phyloP scores from a whole-genome alignment of 1,140 invertebrate species.

The Trinorchestia longiramus region DNA sequence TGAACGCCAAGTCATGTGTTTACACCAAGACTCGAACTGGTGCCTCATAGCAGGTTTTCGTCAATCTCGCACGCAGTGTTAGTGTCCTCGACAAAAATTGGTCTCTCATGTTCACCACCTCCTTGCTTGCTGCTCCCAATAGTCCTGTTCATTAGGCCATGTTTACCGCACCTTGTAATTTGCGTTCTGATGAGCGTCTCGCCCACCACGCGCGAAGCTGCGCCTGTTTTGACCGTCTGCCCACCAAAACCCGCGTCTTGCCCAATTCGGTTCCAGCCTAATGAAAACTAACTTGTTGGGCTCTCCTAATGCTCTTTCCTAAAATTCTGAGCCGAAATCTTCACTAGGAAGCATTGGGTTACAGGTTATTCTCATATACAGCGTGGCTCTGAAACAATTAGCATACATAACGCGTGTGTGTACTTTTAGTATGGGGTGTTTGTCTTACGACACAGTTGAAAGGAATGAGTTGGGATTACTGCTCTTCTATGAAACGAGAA shows the following conservation, averaged over 20 bases:
- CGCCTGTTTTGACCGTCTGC: slow-evolving; percentile 7
- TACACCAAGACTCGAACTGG: not conserved
- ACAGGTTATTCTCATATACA: too few species aligned
- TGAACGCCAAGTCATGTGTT: not conserved
- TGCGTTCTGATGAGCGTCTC: slow-evolving; percentile 23
- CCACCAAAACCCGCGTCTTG: not conserved
- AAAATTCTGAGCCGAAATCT: not conserved
- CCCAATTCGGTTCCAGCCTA: not conserved
- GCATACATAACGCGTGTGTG: too few species aligned
- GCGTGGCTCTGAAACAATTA: too few species aligned
- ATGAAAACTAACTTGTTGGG: not conserved
- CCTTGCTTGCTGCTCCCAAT: not conserved
- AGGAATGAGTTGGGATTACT: too few species aligned
- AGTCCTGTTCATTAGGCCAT: slow-evolving; percentile 22
- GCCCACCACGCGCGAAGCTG: not conserved
- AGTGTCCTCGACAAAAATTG: not conserved
- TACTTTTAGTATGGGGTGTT: too few species aligned
- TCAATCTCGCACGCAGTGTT: not conserved
- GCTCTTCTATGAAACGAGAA: too few species aligned
- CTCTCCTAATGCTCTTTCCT: not conserved
- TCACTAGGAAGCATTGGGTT: not conserved
- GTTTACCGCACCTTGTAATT: slow-evolving; percentile 33
- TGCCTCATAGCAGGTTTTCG: not conserved
- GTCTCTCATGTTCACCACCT: not conserved
- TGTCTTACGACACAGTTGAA: too few species aligned